Base-by-base conservation (phyloP, 2,888 invertebrate genomes). In the Sminthurinus aureus region DNA sequence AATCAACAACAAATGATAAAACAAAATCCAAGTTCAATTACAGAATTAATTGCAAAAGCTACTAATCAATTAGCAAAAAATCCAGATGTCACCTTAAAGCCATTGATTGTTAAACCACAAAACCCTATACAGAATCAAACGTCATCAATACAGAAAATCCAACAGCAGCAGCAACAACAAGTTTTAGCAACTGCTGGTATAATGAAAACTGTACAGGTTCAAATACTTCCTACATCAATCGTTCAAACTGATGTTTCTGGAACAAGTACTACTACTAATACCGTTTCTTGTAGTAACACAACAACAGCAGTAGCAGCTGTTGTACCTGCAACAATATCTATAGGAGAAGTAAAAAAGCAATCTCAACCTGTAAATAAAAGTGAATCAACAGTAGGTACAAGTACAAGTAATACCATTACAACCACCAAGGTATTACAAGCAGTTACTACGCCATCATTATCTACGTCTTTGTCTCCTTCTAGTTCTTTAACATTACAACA, bases 1-100 rank as follows among this genome's bases (percentile, higher is more conserved):
- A 20, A 26, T 13, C 71, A 71, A 26, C 71, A 71, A 24, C 24
- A 22, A 50, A 22, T 15, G 6, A n/a, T 6, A 9, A 13, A 4
- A 38, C 58, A 2, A 58, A 58, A 18, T 18, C 58, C 18, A 58
- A 58, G 15, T 58, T 58, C 58, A 15, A 58, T 58, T 58, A 18
- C 18, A 58, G 58, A 58, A 58, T 58, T 58, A 58, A 58, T 15
- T 58, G 78, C 79, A 12, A 83, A 83, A 38, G 79, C 79, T 9
- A 79, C 83, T 8, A 83, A 66, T 75, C 83, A 83, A 51, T 50
- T 83, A 13, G 83, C 83, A 64, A 83, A 83, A 67, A 83, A 83
- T 83, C 79, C 83, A 15, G 83, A 83, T 66, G 83, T 83, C 18
- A 83, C 83, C 11, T 24, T 83, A 13, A 83, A 83, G 38, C 83